A percentile compares a stretch with the other conserved stretches of the same genome.
These are phyloP conservation scores for Chionomys nivalis DNA, from an alignment of 2,113 vertebrate genomes.

Conservation along the genomic window DNA sequence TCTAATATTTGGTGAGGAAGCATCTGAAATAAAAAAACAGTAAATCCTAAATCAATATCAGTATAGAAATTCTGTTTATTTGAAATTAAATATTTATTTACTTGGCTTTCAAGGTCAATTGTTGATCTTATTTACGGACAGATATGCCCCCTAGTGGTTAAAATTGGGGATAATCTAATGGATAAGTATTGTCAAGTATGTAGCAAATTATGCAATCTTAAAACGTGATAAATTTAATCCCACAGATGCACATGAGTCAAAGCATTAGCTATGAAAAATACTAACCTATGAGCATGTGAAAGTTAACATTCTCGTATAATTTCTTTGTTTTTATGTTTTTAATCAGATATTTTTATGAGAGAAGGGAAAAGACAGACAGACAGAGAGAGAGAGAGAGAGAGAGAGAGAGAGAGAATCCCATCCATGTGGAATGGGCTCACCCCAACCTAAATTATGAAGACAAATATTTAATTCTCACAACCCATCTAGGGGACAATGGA, in stretches of 20 bases:
- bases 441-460: not conserved
- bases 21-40: conserved; percentile 38
- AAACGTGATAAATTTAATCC: not conserved
- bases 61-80: conserved; percentile 49
- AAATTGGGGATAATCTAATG: not conserved
- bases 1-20: conserved; percentile 55
- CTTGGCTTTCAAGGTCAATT: conserved; percentile 28
- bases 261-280: not conserved
- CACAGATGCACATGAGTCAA: not conserved
- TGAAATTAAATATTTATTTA: conserved; percentile 55
- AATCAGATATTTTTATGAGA: not conserved
- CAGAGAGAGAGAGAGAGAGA: no score
- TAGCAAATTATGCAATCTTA: not conserved
- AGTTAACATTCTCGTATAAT: not conserved
- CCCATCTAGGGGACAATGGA: not conserved
- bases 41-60: not conserved
- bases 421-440: not conserved
- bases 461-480: not conserved
- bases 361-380: not conserved
- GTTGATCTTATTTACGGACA: conserved; percentile 49
- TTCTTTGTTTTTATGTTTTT: not conserved
- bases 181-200: not conserved
- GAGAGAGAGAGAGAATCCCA: no score
- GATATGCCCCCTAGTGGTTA: conserved; percentile 55
- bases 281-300: not conserved